These are phyloP conservation scores for Sceloporus tristichus DNA, from an alignment of 2,113 vertebrate species.

Conservation along the genomic window DNA sequence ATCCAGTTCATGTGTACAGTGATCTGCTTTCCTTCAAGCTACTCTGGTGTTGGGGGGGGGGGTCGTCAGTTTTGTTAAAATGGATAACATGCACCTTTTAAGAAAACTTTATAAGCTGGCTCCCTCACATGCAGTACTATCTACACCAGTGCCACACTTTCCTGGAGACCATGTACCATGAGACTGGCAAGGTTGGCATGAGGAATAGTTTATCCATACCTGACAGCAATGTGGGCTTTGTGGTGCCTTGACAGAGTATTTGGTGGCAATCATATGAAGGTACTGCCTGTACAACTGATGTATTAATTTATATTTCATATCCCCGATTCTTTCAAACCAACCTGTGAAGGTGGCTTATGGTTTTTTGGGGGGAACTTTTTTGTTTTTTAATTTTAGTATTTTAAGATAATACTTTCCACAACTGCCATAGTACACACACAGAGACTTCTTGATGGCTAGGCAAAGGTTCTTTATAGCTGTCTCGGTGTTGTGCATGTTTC, in stretches of 20 bases:
- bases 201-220: not conserved
- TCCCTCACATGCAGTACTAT: not conserved
- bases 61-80: not conserved
- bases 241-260: not conserved
- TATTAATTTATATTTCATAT: not conserved
- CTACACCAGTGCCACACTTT: not conserved
- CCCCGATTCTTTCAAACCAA: no score
- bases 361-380: not conserved
- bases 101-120: not conserved
- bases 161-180: not conserved
- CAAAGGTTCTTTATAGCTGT: slow-evolving; percentile 30
- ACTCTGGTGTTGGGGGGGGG: not conserved
- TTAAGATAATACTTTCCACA: not conserved
- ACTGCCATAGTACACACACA: no score
- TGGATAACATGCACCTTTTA: not conserved
- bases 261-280: not conserved
- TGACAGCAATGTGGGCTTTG: not conserved
- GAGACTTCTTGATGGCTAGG: not conserved
- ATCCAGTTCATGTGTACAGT: not conserved
- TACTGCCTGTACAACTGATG: not conserved
- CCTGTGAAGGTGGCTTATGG: not conserved
- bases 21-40: not conserved
- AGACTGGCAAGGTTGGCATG: not conserved
- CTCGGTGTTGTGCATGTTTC: slow-evolving; percentile 45
- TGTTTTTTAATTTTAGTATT: not conserved